phyloP scores from a whole-genome alignment of 1,140 invertebrate genomes.

The Epicauta chinensis region DNA sequence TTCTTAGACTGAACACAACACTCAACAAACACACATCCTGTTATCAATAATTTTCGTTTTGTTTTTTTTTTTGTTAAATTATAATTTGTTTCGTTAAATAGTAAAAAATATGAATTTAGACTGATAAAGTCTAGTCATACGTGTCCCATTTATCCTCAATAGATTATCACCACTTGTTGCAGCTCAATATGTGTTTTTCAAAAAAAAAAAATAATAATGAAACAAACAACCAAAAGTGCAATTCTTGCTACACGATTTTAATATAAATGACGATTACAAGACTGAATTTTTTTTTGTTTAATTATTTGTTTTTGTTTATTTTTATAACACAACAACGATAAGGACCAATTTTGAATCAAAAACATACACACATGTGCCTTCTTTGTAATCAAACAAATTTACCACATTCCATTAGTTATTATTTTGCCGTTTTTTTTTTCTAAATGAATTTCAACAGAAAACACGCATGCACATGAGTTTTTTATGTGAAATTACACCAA shows the following conservation, averaged over 20 bases:
- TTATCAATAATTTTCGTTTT: too few species aligned
- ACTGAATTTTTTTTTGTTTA: constrained; percentile 12
- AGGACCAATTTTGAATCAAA: constrained; percentile 23
- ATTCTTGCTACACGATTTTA: constrained; percentile 22
- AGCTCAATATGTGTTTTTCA: constrained; percentile 28
- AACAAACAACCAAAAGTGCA: constrained; percentile 27
- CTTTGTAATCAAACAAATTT: constrained; percentile 15
- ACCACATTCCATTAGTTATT: constrained; percentile 30
- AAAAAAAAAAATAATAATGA: neutral
- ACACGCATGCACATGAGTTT: neutral
- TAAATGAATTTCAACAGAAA: neutral
- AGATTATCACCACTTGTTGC: constrained; percentile 11
- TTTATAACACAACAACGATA: constrained; percentile 15
- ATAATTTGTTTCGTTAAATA: too few species aligned
- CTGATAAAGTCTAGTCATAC: constrained; percentile 28
- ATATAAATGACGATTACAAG: constrained; percentile 12
- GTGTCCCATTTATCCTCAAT: neutral
- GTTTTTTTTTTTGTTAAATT: constrained; percentile 1
- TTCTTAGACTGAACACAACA: constrained; percentile 34
- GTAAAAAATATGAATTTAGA: constrained; percentile 16
- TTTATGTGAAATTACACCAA: neutral
- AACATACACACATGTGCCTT: constrained; percentile 20
- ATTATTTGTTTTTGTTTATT: constrained; percentile 13
- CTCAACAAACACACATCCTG: constrained; percentile 17
- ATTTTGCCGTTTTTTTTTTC: neutral